A percentile compares a stretch with the other conserved stretches of the same genome.
Conservation (phyloP, 2,888 invertebrate genomes). For the Rhamphomyia laevipes region DNA sequence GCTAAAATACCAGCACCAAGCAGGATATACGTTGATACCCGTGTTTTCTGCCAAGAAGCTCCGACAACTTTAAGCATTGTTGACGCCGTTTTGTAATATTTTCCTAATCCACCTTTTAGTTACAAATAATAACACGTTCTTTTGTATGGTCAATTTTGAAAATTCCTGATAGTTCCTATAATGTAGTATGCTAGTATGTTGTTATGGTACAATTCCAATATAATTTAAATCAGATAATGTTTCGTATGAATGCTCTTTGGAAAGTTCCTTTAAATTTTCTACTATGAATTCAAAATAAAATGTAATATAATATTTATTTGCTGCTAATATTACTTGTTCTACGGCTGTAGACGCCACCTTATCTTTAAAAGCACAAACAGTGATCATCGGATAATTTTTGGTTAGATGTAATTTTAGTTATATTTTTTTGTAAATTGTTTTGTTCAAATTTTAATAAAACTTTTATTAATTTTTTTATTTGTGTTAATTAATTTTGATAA, state of each 20-base stretch:
- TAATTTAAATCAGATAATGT: constrained; percentile 8
- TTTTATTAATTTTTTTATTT: no score
- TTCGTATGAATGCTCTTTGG: constrained; percentile 5
- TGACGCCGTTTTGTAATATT: constrained; percentile 16
- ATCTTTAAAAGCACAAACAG: no score
- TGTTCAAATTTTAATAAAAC: no score
- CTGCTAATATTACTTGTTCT: no score
- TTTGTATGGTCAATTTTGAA: background rate
- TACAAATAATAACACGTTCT: background rate
- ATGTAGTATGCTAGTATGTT: background rate
- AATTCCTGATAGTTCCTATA: background rate
- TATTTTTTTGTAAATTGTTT: no score
- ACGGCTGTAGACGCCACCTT: no score
- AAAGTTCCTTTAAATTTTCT: no score
- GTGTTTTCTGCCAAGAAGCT: constrained; percentile 65
- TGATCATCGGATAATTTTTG: no score
- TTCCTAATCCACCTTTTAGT: background rate
- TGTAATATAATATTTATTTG: no score
- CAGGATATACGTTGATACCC: constrained; percentile 59
- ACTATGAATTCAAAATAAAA: no score
- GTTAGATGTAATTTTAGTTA: no score
- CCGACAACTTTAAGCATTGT: constrained; percentile 68
- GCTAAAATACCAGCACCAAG: constrained; percentile 55
- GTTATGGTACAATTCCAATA: background rate
- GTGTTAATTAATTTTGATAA: no score